A percentile compares a stretch with the other conserved stretches of the same genome.
Evolutionary conservation across 1,140 invertebrate genomes (phyloP).

Genomic region (Panonychus citri): DNA sequence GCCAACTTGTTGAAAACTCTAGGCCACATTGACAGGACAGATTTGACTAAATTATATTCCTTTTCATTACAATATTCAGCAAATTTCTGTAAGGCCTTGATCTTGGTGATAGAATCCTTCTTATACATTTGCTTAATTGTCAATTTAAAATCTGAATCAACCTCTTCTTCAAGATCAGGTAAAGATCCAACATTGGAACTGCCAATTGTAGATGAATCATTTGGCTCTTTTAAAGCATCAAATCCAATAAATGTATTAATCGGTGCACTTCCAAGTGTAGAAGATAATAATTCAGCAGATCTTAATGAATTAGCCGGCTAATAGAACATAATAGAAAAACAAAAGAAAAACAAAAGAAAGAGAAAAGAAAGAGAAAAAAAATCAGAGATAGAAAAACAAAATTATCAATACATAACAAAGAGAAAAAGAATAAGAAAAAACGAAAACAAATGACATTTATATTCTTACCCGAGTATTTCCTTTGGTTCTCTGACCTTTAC

Average conservation of each 20-base stretch:
- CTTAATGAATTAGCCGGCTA: not conserved
- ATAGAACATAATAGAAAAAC: not conserved
- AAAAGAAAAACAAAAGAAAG: not conserved
- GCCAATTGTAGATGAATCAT: no score
- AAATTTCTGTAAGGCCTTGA: slow-evolving; percentile 61
- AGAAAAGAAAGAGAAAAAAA: not conserved
- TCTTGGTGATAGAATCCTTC: slow-evolving; percentile 58
- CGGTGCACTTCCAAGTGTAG: not conserved
- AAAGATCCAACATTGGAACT: no score
- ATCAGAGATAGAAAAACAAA: no score
- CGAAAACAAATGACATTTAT: not conserved
- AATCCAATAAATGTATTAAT: not conserved
- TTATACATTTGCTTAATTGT: slow-evolving; percentile 38
- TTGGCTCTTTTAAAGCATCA: no score
- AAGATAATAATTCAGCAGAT: not conserved
- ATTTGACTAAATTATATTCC: slow-evolving; percentile 33
- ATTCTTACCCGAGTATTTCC: not conserved
- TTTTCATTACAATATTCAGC: slow-evolving; percentile 33
- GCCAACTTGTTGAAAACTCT: slow-evolving; percentile 43
- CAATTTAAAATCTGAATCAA: slow-evolving; percentile 24
- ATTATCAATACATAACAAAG: not conserved
- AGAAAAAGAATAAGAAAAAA: not conserved
- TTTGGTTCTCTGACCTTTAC: not conserved
- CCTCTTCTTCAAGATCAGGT: not conserved
- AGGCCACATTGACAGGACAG: slow-evolving; percentile 49